A percentile compares a stretch with the other conserved stretches of the same genome.
Evolutionary conservation across 1,140 invertebrate genomes (phyloP).

Genomic region (Helicoverpa armigera): DNA sequence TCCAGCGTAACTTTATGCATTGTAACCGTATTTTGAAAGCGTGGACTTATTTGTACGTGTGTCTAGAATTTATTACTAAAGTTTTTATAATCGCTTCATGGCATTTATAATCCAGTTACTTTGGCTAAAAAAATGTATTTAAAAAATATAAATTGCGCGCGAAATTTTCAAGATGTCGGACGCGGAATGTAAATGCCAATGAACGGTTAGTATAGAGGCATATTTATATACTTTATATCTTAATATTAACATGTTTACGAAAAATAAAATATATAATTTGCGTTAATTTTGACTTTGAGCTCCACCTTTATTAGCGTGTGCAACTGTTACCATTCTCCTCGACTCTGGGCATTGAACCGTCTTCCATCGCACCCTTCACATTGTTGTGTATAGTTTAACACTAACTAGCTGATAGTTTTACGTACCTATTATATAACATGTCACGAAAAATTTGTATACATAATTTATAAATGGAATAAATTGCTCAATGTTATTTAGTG

Average conservation of each 20-base stretch:
- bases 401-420: slow-evolving; percentile 33
- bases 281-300: slow-evolving; percentile 41
- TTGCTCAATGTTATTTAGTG: slow-evolving; percentile 74
- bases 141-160: not conserved
- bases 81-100: slow-evolving; percentile 34
- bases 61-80: slow-evolving; percentile 33
- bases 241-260: slow-evolving; percentile 45
- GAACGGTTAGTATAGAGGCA: slow-evolving; percentile 44
- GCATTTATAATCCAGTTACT: slow-evolving; percentile 20
- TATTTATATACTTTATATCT: slow-evolving; percentile 49
- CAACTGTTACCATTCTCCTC: slow-evolving; percentile 58
- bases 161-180: slow-evolving; percentile 7
- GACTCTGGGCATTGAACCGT: slow-evolving; percentile 56
- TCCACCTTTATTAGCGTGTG: slow-evolving; percentile 16
- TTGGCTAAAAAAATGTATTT: not conserved
- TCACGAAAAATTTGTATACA: slow-evolving; percentile 45
- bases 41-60: slow-evolving; percentile 43
- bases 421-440: slow-evolving; percentile 46
- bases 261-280: slow-evolving; percentile 49
- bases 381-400: slow-evolving; percentile 56
- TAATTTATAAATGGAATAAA: slow-evolving; percentile 48
- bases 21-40: slow-evolving; percentile 44
- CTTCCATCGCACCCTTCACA: slow-evolving; percentile 51
- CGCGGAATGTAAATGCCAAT: slow-evolving; percentile 15
- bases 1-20: slow-evolving; percentile 29